Percentiles rank a stretch among this genome's conserved stretches.
phyloP scores from a whole-genome alignment of 2,888 invertebrate genomes.

The Priocnemis perturbator region DNA sequence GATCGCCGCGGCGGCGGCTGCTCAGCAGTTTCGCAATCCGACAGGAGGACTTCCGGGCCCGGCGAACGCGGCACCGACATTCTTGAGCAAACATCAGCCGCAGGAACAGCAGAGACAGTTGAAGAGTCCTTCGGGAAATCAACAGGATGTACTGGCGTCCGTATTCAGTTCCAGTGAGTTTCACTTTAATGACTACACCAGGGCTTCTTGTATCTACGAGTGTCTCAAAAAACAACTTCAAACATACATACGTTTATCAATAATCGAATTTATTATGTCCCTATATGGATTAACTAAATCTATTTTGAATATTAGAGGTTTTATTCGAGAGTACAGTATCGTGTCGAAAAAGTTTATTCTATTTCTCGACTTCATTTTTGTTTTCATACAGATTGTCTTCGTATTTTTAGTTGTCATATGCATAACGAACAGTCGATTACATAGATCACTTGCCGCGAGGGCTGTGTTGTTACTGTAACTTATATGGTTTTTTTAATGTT shows the following conservation, averaged over 20 bases:
- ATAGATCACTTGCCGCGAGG: no score
- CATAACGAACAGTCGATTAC: no score
- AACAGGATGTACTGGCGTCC: slow-evolving; percentile 77
- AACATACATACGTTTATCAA: neutral
- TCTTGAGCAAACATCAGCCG: slow-evolving; percentile 72
- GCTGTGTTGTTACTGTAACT: no score
- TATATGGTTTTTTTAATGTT: no score
- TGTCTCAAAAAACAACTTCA: slow-evolving; percentile 1
- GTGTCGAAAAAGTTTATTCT: no score
- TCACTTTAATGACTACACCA: neutral
- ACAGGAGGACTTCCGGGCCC: slow-evolving; percentile 73
- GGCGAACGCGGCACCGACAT: slow-evolving; percentile 69
- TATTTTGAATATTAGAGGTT: no score
- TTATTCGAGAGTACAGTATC: no score
- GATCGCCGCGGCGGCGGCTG: slow-evolving; percentile 80
- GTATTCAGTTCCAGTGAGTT: slow-evolving; percentile 78
- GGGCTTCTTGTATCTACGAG: slow-evolving; percentile 1
- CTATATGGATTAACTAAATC: no score
- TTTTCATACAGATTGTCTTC: no score
- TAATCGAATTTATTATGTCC: no score
- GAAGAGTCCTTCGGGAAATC: slow-evolving; percentile 73
- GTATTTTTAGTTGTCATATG: no score
- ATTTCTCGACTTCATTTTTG: no score
- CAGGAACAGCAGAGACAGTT: slow-evolving; percentile 72
- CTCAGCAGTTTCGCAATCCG: slow-evolving; percentile 81